Evolutionary conservation across 2,797 vertebrate genomes (phyloP).

Genomic region (Mormyrus proboscirostris): DNA sequence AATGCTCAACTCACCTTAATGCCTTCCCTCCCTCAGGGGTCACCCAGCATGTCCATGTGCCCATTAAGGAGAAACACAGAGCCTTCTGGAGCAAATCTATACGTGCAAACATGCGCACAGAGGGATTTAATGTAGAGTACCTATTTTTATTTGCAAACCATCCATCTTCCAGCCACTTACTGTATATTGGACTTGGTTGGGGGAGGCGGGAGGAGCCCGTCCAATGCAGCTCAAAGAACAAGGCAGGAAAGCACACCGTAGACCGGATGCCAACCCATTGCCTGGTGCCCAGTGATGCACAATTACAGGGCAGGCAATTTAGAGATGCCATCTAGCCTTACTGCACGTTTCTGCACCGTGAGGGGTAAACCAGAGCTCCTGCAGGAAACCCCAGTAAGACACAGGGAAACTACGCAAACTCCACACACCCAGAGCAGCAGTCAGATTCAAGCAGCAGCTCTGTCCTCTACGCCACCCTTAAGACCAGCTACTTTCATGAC

Average conservation of each 20-base stretch:
- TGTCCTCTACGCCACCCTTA: neutral
- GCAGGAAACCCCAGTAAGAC: neutral
- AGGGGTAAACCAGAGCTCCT: neutral
- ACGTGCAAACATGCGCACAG: neutral
- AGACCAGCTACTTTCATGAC: neutral
- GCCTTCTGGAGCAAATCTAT: neutral
- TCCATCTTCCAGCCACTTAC: neutral
- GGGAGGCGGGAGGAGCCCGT: neutral
- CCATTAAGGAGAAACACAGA: neutral
- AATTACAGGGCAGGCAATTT: neutral
- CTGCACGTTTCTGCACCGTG: neutral
- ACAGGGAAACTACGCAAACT: neutral
- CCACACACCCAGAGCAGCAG: neutral
- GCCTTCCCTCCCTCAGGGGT: neutral
- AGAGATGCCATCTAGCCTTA: neutral
- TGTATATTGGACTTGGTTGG: neutral
- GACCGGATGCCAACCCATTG: neutral
- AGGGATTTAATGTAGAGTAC: neutral
- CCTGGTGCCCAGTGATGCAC: neutral
- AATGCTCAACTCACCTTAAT: neutral
- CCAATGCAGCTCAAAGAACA: neutral
- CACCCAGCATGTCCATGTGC: neutral
- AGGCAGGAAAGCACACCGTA: neutral
- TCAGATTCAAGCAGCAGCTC: neutral
- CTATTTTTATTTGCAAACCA: neutral